Percentiles rank a stretch among this genome's conserved stretches.
Evolutionary conservation across 2,888 invertebrate genomes (phyloP).

Genomic region (Himalopsyche kuldschensis): DNA sequence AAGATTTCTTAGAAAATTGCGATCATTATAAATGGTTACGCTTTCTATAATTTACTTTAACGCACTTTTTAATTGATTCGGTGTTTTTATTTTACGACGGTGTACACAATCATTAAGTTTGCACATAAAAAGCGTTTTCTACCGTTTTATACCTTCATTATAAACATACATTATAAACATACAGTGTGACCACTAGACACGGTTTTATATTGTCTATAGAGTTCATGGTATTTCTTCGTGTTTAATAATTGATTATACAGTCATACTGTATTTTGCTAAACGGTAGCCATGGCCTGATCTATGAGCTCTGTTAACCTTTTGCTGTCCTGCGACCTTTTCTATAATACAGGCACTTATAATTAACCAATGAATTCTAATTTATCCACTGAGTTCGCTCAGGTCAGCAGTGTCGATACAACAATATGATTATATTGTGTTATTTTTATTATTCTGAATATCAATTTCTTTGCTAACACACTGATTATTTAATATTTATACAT

Average conservation of each 20-base stretch:
- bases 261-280: background rate
- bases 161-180: no score
- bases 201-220: background rate
- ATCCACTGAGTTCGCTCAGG: background rate
- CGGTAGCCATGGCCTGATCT: background rate
- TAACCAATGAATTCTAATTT: conserved; percentile 23
- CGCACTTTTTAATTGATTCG: no score
- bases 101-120: no score
- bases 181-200: no score
- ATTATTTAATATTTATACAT: no score
- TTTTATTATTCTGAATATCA: background rate
- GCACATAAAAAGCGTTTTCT: no score
- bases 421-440: background rate
- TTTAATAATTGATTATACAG: background rate
- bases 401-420: background rate
- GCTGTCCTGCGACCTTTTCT: background rate
- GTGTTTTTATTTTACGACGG: no score
- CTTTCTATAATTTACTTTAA: no score
- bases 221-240: background rate
- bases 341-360: conserved; percentile 22
- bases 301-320: conserved; percentile 21
- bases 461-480: no score
- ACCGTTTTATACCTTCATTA: no score
- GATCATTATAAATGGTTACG: no score
- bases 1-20: background rate